Base-by-base conservation (phyloP, 2,797 vertebrate species). In the Enteromius mattozi region DNA sequence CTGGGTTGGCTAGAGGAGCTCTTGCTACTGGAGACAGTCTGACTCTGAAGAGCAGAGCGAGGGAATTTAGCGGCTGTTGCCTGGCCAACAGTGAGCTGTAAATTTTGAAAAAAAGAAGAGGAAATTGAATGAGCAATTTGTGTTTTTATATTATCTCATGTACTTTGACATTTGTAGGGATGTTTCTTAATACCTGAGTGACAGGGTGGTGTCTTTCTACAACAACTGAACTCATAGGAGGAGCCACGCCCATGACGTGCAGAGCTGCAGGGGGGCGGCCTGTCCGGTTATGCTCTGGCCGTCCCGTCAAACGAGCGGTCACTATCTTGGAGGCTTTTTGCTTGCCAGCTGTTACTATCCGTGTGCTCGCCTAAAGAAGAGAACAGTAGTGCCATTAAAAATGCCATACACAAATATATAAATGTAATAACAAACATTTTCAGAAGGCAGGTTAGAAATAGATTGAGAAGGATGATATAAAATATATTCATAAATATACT, bases 141-240 rank as follows among this genome's bases (percentile, higher is more conserved):
- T 12, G 21, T 19, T 40, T 45, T 49, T 17, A 81, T 56, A 72
- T 35, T 12, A 42, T 17, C 2, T n/a, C 2, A 0, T 24, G 21
- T 24, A 40, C 45, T 75, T 6, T 6, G 33, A 83, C 4, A 51
- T 51, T 19, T 68, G 35, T 16, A 56, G 19, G 37, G 37, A 42
- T 33, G 33, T 27, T 65, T 42, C 6, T 19, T 42, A 1, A 78
- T 92, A 99, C 98, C 96, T 98, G 96, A 87, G 96, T 96, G 78
- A 97, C 92, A 6, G 98, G 97, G 89, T 97, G 97, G 90, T 99
- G 97, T 78, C 97, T 97, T 92, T 99, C 98, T 69, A 99, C 95
- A 63, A 97, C 87, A 33, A 99, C 94, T 7, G 97, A 97, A 91
- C 95, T 97, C 96, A 98, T 95, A 70, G 97, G 96, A 30, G 98